A percentile compares a stretch with the other conserved stretches of the same genome.
Evolutionary conservation across 2,888 invertebrate species (phyloP).

Genomic region (Itoplectis maculator): DNA sequence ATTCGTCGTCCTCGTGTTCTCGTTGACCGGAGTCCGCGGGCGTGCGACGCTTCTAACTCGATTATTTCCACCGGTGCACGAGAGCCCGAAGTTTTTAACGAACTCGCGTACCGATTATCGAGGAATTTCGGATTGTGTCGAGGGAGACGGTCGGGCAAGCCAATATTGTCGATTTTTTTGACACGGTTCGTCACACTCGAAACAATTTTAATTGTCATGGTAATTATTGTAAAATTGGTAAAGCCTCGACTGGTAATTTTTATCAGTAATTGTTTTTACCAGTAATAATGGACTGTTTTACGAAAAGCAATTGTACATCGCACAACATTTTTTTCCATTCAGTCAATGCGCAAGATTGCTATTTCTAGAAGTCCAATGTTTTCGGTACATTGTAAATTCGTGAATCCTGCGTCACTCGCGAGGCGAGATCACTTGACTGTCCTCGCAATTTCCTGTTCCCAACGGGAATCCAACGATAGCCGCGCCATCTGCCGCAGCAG

Average conservation of each 20-base stretch:
- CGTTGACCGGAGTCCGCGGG: background rate
- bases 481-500: background rate
- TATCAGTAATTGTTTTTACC: no score
- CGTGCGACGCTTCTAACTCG: background rate
- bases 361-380: background rate
- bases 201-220: background rate
- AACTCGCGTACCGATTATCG: background rate
- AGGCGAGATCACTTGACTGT: background rate
- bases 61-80: conserved; percentile 2
- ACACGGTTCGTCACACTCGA: background rate
- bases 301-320: no score
- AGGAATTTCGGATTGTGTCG: background rate
- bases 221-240: no score
- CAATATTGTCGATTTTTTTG: conserved; percentile 10
- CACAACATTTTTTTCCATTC: no score
- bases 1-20: conserved; percentile 59
- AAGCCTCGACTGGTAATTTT: no score
- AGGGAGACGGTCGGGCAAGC: background rate
- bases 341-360: no score
- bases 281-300: no score
- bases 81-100: conserved; percentile 3
- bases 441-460: conserved; percentile 11
- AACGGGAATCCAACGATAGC: background rate
- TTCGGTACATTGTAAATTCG: background rate
- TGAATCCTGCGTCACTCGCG: background rate